Percentiles rank a stretch among this genome's conserved stretches.
Conservation (phyloP, 2,797 vertebrate species). For the Alfaro cultratus region DNA sequence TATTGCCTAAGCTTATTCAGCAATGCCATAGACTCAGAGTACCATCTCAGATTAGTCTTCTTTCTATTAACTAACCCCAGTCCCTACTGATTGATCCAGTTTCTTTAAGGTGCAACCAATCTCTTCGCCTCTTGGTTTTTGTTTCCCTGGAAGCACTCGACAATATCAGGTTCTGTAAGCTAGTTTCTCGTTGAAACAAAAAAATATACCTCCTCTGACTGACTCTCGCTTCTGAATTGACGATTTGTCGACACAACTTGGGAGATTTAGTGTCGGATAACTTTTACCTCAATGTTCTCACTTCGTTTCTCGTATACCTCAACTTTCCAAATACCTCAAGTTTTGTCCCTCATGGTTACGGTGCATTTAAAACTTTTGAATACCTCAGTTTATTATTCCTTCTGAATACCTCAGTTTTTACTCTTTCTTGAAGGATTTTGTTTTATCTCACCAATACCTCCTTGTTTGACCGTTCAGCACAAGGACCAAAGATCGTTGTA, state of each 20-base stretch:
- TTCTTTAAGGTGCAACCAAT: slow-evolving; percentile 45
- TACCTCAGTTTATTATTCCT: slow-evolving; percentile 61
- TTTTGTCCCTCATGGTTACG: slow-evolving; percentile 55
- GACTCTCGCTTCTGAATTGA: slow-evolving; percentile 55
- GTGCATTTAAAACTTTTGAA: slow-evolving; percentile 62
- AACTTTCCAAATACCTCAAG: slow-evolving; percentile 68
- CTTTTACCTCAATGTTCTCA: slow-evolving; percentile 31
- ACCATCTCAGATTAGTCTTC: slow-evolving; percentile 36
- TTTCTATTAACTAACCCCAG: background rate
- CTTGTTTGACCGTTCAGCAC: slow-evolving; percentile 52
- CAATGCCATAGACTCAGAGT: slow-evolving; percentile 27
- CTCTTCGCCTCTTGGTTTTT: slow-evolving; percentile 12
- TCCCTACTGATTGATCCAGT: slow-evolving; percentile 17
- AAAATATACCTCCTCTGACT: slow-evolving; percentile 38
- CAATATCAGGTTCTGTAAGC: slow-evolving; percentile 44
- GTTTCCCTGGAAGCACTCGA: slow-evolving; percentile 54
- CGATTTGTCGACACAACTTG: slow-evolving; percentile 48
- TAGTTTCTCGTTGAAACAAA: slow-evolving; percentile 39
- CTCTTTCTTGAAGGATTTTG: slow-evolving; percentile 60
- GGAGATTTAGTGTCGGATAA: slow-evolving; percentile 41
- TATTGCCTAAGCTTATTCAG: slow-evolving; percentile 24
- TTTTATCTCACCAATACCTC: slow-evolving; percentile 53
- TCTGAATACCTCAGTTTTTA: slow-evolving; percentile 70
- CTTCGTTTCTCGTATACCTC: slow-evolving; percentile 52
- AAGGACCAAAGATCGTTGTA: slow-evolving; percentile 78